Evolutionary conservation across 2,113 vertebrate species (phyloP), one percentile per base, ranked within the genome.

Genomic region (Equus przewalskii): DNA sequence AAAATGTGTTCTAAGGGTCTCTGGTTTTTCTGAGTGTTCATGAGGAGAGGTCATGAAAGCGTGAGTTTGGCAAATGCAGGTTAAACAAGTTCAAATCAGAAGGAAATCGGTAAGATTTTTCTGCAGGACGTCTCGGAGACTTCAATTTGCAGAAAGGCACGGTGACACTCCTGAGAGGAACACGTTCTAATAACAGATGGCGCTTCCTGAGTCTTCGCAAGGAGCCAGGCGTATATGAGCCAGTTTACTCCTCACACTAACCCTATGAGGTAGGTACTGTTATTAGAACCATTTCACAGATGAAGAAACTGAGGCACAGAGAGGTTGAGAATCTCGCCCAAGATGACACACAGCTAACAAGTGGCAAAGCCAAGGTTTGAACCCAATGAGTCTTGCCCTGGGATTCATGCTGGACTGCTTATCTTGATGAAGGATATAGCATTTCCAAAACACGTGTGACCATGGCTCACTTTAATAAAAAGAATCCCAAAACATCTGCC

Each of bases 191-290:
- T 65, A 36, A 28, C 0, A 22, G 24, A 41, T 5, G 1, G 9
- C 2, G 8, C 1, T 56, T n/a, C 44, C 0, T 3, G 16, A 58
- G 28, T 18, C 18, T n/a, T 46, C 56, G 1, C 56, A 18, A 46
- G 4, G 18, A 4, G 6, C 65, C 46, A 36, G 75, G 30, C 28
- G 5, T 7, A 6, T 30, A 36, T 5, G 46, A 73, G 36, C 56
- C 36, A 62, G 22, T 36, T n/a, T 54, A 28, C 44, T 85, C 41
- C 30, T 60, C 41, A 30, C 33, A 10, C 13, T 14, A 79, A 41
- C 33, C 21, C 36, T 75, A n/a, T 11, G 36, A 33, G 12, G 46
- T 16, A 51, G n/a, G 30, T 21, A 21, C 21, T 15, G 44, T 56
- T 54, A 44, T 72, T 28, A 49, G 22, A 12, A 22, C 58, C 33